Base-by-base conservation (phyloP, 2,797 vertebrate species). In the Acrossocheilus fasciatus region DNA sequence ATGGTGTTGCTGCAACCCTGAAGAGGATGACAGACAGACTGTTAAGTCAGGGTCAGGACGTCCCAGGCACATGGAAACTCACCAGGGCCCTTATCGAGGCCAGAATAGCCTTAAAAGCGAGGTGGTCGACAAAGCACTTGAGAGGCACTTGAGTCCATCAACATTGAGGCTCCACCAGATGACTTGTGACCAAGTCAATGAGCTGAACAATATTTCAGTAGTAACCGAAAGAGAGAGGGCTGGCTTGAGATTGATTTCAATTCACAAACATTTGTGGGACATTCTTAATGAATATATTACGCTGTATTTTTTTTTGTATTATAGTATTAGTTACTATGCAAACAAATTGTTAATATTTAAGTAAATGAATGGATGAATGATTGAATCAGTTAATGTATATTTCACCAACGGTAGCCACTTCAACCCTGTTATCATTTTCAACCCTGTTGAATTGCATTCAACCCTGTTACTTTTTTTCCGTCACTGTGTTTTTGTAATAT, bases 371-470 rank as follows among this genome's bases (percentile, higher is more conserved):
- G 6, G 18, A 57, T 78, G 75, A 41, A 78, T 10, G 36, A 45
- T 34, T 47, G 57, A 47, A 47, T 47, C 5, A 18, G 8, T 64
- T 20, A 20, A 15, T 20, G 59, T 23, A 54, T 57, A 23, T 69
- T 77, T 78, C 1, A 84, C 26, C 18, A 57, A n/a, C 57, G 30
- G 47, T 11, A 34, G n/a, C 8, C 30, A 50, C 9, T 43, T 77
- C 74, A 84, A 69, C 73, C 59, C 83, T 78, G 82, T 64, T 75
- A 75, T 62, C 39, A 59, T 73, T 82, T 82, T 72, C 66, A 83
- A 73, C 54, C 39, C 69, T 83, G 59, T 77, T 52, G 62, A 84
- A 84, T 68, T 39, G 12, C 23, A 84, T 69, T 84, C 83, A 84
- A 43, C 62, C 83, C 62, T 78, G 83, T 78, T 78, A 78, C 83